phyloP scores from a whole-genome alignment of 2,113 vertebrate genomes.

The Podilymbus podiceps region DNA sequence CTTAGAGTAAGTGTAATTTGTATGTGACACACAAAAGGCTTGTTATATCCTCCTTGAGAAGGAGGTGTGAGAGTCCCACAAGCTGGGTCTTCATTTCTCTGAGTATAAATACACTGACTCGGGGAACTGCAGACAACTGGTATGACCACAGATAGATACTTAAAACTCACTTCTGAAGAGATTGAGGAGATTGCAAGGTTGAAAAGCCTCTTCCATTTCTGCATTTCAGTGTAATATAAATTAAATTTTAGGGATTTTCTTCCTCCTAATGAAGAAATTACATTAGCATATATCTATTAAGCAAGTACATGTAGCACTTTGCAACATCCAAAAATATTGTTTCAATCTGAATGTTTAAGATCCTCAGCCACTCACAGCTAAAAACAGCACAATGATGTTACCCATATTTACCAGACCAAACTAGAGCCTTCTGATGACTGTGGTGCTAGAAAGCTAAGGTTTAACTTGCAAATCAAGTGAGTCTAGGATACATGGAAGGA shows the following conservation, averaged over 20 bases:
- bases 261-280: background rate
- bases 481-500: conserved; percentile 37
- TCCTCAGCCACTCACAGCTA: conserved; percentile 6
- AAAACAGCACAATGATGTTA: background rate
- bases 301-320: background rate
- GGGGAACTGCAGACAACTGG: background rate
- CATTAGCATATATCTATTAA: background rate
- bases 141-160: background rate
- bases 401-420: conserved; percentile 48
- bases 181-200: background rate
- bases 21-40: background rate
- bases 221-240: background rate
- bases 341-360: conserved; percentile 15
- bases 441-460: conserved; percentile 54
- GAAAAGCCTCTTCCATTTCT: background rate
- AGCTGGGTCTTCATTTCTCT: background rate
- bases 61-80: background rate
- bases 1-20: background rate
- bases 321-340: background rate
- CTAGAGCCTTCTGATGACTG: background rate
- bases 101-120: background rate
- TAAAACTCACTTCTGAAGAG: background rate
- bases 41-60: background rate
- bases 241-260: background rate
- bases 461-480: conserved; percentile 73